A percentile compares a stretch with the other conserved stretches of the same genome.
phyloP scores from a whole-genome alignment of 2,888 invertebrate genomes.

The Nudaria mundana region DNA sequence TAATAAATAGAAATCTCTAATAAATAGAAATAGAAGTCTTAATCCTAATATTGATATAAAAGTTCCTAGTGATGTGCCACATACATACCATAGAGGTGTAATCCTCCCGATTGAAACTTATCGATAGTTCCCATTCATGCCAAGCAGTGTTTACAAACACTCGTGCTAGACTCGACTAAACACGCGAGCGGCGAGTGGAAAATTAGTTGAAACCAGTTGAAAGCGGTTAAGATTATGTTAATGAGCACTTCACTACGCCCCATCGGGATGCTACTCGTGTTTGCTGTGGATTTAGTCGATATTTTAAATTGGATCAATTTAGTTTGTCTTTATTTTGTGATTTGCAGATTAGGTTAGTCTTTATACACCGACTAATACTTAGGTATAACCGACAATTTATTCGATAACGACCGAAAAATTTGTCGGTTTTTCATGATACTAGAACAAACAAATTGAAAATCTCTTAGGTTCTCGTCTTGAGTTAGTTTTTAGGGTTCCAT shows the following conservation, averaged over 20 bases:
- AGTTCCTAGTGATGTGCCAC: no score
- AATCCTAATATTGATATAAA: no score
- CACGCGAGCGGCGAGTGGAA: slow-evolving; percentile 44
- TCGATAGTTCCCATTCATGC: slow-evolving; percentile 32
- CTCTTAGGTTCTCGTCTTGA: no score
- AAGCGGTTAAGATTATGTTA: slow-evolving; percentile 58
- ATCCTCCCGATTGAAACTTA: slow-evolving; percentile 11
- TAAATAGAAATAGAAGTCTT: no score
- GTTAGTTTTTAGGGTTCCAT: no score
- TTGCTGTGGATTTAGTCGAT: slow-evolving; percentile 25
- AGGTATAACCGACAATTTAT: no score
- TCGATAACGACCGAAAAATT: no score
- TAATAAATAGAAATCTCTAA: no score
- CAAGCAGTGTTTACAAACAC: slow-evolving; percentile 41
- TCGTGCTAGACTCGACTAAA: slow-evolving; percentile 36
- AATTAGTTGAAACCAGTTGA: slow-evolving; percentile 49
- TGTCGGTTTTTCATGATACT: neutral
- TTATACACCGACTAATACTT: no score
- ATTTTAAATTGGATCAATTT: slow-evolving; percentile 9
- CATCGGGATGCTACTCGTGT: slow-evolving; percentile 35
- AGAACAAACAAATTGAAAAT: neutral
- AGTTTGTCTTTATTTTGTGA: neutral
- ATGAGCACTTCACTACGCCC: slow-evolving; percentile 39
- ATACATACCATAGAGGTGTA: slow-evolving; percentile 16
- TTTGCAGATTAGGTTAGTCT: no score